A percentile compares a stretch with the other conserved stretches of the same genome.
phyloP scores from a whole-genome alignment of 2,888 invertebrate genomes.

The Papilio demoleus region DNA sequence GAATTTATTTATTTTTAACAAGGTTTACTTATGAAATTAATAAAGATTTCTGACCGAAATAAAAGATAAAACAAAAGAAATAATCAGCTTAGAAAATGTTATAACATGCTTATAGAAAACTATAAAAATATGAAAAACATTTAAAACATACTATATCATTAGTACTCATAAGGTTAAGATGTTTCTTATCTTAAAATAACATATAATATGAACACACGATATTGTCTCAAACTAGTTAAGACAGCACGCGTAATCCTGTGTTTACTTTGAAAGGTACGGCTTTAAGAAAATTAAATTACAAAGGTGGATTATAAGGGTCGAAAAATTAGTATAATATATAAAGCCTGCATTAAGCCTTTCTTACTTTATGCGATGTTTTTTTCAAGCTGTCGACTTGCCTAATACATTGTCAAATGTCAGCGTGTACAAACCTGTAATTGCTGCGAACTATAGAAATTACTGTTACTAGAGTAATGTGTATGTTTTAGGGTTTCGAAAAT shows the following conservation, averaged over 20 bases:
- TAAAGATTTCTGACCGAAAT: background rate
- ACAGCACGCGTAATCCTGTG: slow-evolving; percentile 29
- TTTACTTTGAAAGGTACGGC: slow-evolving; percentile 23
- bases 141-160: background rate
- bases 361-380: no score
- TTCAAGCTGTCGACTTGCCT: no score
- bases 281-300: slow-evolving; percentile 39
- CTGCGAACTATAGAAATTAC: no score
- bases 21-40: background rate
- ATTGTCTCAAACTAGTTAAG: background rate
- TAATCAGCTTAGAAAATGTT: no score
- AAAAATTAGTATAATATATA: slow-evolving; percentile 31
- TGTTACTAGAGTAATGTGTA: no score
- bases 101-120: no score
- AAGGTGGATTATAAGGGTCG: slow-evolving; percentile 38
- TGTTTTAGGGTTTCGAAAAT: no score
- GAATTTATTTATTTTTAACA: background rate
- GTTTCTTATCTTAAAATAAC: slow-evolving; percentile 1
- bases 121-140: no score
- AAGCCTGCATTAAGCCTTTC: slow-evolving; percentile 25
- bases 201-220: slow-evolving; percentile 5
- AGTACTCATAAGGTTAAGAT: background rate
- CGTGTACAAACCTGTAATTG: no score
- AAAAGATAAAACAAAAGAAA: no score
- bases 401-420: no score